phyloP scores from a whole-genome alignment of 2,797 vertebrate genomes.

The Acrocephalus scirpaceus region DNA sequence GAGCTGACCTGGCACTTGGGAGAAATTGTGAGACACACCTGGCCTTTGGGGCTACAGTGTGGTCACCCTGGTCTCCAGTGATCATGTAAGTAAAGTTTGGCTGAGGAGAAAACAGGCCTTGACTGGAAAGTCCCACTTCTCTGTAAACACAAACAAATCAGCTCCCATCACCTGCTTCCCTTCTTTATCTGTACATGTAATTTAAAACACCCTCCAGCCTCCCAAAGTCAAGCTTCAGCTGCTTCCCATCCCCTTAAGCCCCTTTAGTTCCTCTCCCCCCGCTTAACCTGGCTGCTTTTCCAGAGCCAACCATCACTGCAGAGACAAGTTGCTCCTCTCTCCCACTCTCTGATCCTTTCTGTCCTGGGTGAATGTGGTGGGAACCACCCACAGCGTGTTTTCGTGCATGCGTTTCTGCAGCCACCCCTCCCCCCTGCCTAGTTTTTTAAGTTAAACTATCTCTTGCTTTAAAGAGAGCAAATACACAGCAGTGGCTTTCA shows the following conservation, averaged over 20 bases:
- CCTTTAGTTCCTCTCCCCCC: slow-evolving; percentile 32
- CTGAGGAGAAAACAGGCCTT: slow-evolving; percentile 21
- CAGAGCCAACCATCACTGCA: slow-evolving; percentile 50
- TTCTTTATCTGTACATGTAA: slow-evolving; percentile 61
- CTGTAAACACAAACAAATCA: slow-evolving; percentile 59
- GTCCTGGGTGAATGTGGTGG: slow-evolving; percentile 63
- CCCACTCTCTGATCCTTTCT: slow-evolving; percentile 66
- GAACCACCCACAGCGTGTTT: slow-evolving; percentile 62
- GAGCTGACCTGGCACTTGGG: neutral
- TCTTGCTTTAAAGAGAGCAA: slow-evolving; percentile 71
- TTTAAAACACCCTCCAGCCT: slow-evolving; percentile 64
- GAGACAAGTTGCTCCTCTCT: slow-evolving; percentile 66
- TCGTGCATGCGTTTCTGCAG: slow-evolving; percentile 62
- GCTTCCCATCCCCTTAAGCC: slow-evolving; percentile 60
- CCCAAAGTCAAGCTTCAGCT: slow-evolving; percentile 62
- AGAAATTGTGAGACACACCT: neutral
- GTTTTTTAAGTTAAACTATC: slow-evolving; percentile 71
- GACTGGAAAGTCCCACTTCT: slow-evolving; percentile 34
- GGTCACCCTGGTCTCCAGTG: neutral
- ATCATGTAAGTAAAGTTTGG: neutral
- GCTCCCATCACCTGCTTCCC: slow-evolving; percentile 63
- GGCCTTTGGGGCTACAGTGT: neutral
- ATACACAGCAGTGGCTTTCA: slow-evolving; percentile 69
- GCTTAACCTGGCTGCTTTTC: slow-evolving; percentile 34
- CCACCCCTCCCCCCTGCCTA: slow-evolving; percentile 47